Evolutionary conservation across 2,888 invertebrate genomes (phyloP).

Genomic region (Harpalus rubripes): DNA sequence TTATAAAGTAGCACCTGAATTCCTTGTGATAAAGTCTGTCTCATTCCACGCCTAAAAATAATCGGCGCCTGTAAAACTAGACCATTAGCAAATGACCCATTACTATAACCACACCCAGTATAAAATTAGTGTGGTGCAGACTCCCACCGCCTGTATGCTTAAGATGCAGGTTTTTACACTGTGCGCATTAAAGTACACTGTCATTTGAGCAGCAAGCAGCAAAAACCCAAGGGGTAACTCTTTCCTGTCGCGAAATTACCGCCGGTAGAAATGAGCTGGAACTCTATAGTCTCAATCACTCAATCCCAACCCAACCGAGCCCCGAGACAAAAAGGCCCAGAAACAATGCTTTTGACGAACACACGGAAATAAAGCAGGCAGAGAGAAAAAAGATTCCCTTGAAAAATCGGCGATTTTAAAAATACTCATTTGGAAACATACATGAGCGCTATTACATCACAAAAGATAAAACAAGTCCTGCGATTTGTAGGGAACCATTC

Average conservation of each 20-base stretch:
- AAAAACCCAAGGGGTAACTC: slow-evolving; percentile 49
- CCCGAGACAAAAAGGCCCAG: slow-evolving; percentile 27
- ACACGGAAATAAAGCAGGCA: slow-evolving; percentile 45
- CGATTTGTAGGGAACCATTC: slow-evolving; percentile 55
- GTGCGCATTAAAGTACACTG: slow-evolving; percentile 47
- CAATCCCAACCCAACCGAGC: neutral
- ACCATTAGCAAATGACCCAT: slow-evolving; percentile 64
- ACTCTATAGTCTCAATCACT: too few relatives aligned
- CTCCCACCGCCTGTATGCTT: slow-evolving; percentile 23
- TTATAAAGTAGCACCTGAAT: slow-evolving; percentile 55
- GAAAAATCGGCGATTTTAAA: slow-evolving; percentile 65
- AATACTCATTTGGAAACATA: slow-evolving; percentile 59
- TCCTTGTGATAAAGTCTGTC: slow-evolving; percentile 52
- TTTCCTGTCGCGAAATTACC: slow-evolving; percentile 52
- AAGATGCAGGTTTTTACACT: slow-evolving; percentile 59
- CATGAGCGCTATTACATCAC: slow-evolving; percentile 46
- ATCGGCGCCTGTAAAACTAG: slow-evolving; percentile 58
- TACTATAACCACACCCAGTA: slow-evolving; percentile 58
- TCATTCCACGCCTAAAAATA: slow-evolving; percentile 58
- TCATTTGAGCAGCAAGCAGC: slow-evolving; percentile 40
- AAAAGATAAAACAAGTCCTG: slow-evolving; percentile 60
- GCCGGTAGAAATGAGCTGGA: slow-evolving; percentile 58
- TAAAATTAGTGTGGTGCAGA: slow-evolving; percentile 53
- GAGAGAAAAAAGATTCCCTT: slow-evolving; percentile 32
- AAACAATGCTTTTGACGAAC: slow-evolving; percentile 58